Percentiles rank a stretch among this genome's conserved stretches.
These are phyloP conservation scores for Triops cancriformis DNA, from an alignment of 1,140 invertebrate genomes.

Conservation along the genomic window DNA sequence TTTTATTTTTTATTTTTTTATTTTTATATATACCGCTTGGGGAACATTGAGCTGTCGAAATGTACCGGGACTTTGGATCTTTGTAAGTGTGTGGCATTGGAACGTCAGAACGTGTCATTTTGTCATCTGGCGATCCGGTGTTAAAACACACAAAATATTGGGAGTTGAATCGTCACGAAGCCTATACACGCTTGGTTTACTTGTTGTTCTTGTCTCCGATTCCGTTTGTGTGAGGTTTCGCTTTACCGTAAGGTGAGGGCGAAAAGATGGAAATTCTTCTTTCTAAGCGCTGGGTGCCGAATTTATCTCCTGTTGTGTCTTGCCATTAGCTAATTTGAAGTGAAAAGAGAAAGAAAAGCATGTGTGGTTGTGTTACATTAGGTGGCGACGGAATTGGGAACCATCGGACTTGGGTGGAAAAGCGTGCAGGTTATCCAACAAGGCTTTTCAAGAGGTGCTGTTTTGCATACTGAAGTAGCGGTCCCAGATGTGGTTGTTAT, in stretches of 20 bases:
- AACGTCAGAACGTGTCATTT: background rate
- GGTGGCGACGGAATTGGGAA: background rate
- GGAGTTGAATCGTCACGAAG: background rate
- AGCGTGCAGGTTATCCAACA: constrained; percentile 1
- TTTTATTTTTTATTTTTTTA: no score
- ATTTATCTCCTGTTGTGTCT: background rate
- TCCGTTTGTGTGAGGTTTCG: background rate
- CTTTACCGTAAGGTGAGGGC: background rate
- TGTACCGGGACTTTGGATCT: background rate
- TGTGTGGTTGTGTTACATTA: background rate
- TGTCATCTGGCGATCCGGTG: background rate
- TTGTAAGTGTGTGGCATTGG: background rate
- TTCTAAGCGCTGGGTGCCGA: background rate
- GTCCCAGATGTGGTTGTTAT: constrained; percentile 10
- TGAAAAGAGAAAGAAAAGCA: background rate
- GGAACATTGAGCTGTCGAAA: background rate
- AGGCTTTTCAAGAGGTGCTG: background rate
- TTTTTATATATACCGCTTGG: no score
- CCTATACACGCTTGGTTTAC: background rate
- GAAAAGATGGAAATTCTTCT: background rate
- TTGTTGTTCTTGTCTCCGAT: background rate
- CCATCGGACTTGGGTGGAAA: background rate
- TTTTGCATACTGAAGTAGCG: background rate
- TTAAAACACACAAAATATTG: background rate
- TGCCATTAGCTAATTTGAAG: background rate